Evolutionary conservation across 2,797 vertebrate genomes (phyloP), one percentile per base, ranked within the genome.

Genomic region (Buphagus erythrorhynchus): DNA sequence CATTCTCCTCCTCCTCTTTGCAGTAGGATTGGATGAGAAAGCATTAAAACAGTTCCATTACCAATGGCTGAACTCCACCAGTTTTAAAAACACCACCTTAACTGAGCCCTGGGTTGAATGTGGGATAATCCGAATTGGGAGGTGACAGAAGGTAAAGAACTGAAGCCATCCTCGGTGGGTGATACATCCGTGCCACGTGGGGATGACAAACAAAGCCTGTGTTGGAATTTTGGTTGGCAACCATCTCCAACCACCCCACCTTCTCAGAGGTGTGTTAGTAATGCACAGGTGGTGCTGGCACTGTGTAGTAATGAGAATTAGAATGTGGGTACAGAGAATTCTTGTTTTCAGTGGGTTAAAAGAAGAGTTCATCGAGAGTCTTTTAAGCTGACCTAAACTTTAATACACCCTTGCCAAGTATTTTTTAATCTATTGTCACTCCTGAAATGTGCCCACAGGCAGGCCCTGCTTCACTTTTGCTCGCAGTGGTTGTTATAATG

Each of bases 211-310:
- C 48, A 67, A 57, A 86, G 80, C 49, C 79, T 73, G 42, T 22
- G 49, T 4, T 92, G 88, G 94, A 72, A 62, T 93, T 93, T 31
- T 87, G 86, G 83, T 79, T 78, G 91, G 87, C 73, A 84, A 19
- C 69, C 18, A 28, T 58, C 76, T 90, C 10, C 2, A 84, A 18
- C 28, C 59, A 42, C 75, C 77, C 86, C 82, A 49, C 66, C 79
- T 95, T 10, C 16, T 85, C 69, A 66, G 87, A 83, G 55, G 11
- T 62, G 73, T 52, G 91, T 77, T 69, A 43, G 87, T 66, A 81
- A 74, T 13, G 35, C 88, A 59, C 88, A 54, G 80, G 80, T 78
- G 80, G 80, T 84, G 88, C 73, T 46, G 54, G 58, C 73, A 46
- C 88, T 24, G 51, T 15, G 12, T 17, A 38, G 28, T 36, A 42